phyloP scores from a whole-genome alignment of 2,888 invertebrate species.

The Hydraecia micacea region DNA sequence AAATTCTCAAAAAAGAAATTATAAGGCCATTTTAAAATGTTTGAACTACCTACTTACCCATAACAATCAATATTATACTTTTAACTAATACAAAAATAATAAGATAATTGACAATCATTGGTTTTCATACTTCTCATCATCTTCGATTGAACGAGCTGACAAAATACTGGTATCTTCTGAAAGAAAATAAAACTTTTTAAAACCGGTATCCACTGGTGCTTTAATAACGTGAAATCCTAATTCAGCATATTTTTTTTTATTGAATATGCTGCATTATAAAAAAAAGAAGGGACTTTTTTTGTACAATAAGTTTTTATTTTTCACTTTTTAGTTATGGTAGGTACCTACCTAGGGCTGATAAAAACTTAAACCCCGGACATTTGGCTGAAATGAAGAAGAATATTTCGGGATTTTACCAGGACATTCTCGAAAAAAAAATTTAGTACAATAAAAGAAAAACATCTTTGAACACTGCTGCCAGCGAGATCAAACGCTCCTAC shows the following conservation, averaged over 20 bases:
- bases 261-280: not conserved
- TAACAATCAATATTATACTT: not conserved
- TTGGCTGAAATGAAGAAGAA: too few species aligned
- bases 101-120: not conserved
- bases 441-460: too few species aligned
- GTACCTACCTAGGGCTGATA: not conserved
- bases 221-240: not conserved
- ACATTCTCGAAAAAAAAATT: too few species aligned
- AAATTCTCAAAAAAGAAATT: not conserved
- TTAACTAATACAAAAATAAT: not conserved
- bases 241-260: not conserved
- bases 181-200: not conserved
- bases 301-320: too few species aligned
- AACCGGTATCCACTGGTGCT: not conserved
- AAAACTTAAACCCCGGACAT: too few species aligned
- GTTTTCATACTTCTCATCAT: constrained; percentile 9
- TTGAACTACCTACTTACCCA: not conserved
- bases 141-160: constrained; percentile 33
- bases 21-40: not conserved
- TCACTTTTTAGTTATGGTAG: too few species aligned
- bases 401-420: too few species aligned
- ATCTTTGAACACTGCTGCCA: not conserved
- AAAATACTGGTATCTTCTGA: constrained; percentile 9
- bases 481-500: not conserved
- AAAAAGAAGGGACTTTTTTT: not conserved